Conservation (phyloP, 64 coral and sea anemone species). For the Trachythela sp. region DNA sequence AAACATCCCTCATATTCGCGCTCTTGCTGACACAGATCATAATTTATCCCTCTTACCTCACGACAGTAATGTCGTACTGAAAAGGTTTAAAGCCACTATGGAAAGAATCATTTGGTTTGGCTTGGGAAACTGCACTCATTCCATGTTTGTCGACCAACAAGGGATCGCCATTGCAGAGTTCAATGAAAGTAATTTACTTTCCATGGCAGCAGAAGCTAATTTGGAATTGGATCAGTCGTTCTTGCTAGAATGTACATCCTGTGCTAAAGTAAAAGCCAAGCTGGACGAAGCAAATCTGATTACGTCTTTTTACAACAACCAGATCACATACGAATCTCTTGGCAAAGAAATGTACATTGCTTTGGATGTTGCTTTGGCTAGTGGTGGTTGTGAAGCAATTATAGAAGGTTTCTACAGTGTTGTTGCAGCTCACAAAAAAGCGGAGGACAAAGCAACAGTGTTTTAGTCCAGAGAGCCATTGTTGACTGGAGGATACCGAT, state of each 20-base stretch:
- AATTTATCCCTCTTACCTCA: not conserved
- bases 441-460: not conserved
- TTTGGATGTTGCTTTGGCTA: not conserved
- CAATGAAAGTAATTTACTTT: not conserved
- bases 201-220: not conserved
- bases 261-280: not conserved
- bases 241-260: no score
- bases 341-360: not conserved
- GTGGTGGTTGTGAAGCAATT: constrained; percentile 5
- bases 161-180: not conserved
- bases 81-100: not conserved
- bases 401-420: not conserved
- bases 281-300: not conserved
- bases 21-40: not conserved
- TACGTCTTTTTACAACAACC: not conserved
- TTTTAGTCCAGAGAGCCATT: not conserved
- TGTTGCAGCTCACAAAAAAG: constrained; percentile 11
- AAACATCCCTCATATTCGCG: not conserved
- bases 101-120: not conserved
- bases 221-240: not conserved
- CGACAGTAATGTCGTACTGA: not conserved
- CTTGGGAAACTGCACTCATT: not conserved
- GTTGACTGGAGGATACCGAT: not conserved
- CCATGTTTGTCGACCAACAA: not conserved
- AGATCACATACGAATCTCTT: not conserved